Evolutionary conservation across 2,888 invertebrate species (phyloP), one percentile per base, ranked within the genome.

Genomic region (Trichogramma dendrolimi): DNA sequence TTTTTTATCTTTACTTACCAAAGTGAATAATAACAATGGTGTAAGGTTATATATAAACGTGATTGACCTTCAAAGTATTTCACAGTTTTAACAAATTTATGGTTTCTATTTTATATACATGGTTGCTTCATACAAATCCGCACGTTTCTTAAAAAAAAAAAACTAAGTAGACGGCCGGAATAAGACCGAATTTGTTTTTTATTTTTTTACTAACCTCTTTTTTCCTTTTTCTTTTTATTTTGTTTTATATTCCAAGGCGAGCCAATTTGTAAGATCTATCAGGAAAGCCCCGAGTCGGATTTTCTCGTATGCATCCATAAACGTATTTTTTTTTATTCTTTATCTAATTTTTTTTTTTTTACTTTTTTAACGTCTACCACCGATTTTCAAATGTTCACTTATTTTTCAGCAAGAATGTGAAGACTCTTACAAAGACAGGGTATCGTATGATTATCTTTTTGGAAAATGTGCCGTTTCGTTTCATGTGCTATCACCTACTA

Each of bases 371-470:
- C 27, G 27, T 27, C 27, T 46, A 46, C 46, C 27, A 46, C n/a
- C 10, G 10, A 68, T 73, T 73, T 72, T 77, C 77, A 78, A 74
- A 73, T 67, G 72, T 77, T 73, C 71, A 76, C 74, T 78, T 78
- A 78, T 82, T 86, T 88, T 87, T 85, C 88, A 88, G 88, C 88
- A 86, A 87, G 87, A 88, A 87, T 88, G 88, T 84, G 88, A 88
- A 85, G 88, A 88, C 84, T 85, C 86, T 85, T 88, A 87, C 88
- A 88, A 88, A 87, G 87, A 87, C 83, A 88, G 88, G 88, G 88
- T 88, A 88, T 84, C 80, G 83, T 84, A 84, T 84, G 73, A 75
- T 76, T 76, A 76, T 77, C 71, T 78, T 76, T 77, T 77, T 79
- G 77, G 75, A 76, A 76, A 77, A 78, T 78, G 76, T 78, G 77